Evolutionary conservation across 2,888 invertebrate species (phyloP).

Genomic region (Polyommatus icarus): DNA sequence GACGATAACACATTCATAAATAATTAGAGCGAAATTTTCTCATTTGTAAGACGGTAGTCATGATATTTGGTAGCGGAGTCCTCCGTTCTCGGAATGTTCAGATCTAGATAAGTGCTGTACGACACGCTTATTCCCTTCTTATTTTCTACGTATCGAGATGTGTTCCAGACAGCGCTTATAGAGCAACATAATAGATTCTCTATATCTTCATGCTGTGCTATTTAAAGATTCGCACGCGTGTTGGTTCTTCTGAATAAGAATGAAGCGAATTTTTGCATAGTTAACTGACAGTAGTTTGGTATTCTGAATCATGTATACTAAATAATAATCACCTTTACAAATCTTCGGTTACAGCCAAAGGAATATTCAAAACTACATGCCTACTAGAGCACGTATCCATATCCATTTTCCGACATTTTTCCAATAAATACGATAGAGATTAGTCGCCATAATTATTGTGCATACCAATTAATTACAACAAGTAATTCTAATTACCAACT

Average conservation of each 20-base stretch:
- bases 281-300: neutral
- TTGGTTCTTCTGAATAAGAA: neutral
- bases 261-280: neutral
- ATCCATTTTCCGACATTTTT: constrained; percentile 5
- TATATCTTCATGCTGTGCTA: constrained; percentile 13
- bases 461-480: constrained; percentile 36
- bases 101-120: constrained; percentile 72
- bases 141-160: constrained; percentile 54
- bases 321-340: neutral
- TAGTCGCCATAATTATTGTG: constrained; percentile 27
- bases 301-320: neutral
- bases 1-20: constrained; percentile 81
- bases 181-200: constrained; percentile 30
- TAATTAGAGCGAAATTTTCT: constrained; percentile 81
- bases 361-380: neutral
- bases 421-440: neutral
- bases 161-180: constrained; percentile 38
- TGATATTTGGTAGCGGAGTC: constrained; percentile 77
- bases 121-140: constrained; percentile 71
- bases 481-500: constrained; percentile 19
- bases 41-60: constrained; percentile 80
- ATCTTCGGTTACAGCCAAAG: neutral
- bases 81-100: constrained; percentile 71
- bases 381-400: neutral
- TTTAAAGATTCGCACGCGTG: neutral